Evolutionary conservation across 2,888 invertebrate species (phyloP), one percentile per base, ranked within the genome.

Genomic region (Meiosimyza platycephala): DNA sequence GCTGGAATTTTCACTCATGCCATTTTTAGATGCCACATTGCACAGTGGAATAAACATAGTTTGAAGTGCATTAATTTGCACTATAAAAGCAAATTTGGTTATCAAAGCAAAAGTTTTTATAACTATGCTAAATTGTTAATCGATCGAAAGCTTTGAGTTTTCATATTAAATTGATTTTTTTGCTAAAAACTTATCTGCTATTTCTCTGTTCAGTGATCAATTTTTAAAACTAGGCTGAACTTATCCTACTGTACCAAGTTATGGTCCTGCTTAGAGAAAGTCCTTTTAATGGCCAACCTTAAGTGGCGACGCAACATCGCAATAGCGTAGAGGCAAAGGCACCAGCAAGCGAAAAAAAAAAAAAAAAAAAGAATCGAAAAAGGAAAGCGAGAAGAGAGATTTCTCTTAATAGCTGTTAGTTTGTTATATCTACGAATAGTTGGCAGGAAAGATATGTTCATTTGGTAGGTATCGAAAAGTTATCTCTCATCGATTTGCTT

Each of bases 401-500:
- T 57, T 57, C 57, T 57, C 57, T 22, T 28, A 28, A 28, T 57
- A 2, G 13, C 51, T n/a, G 22, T 51, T 51, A 50, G 22, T 59
- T 60, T 59, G 69, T 33, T 60, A 48, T 22, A 22, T 50, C 69
- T 9, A 40, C 40, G 40, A 60, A 60, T 69, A 47, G 55, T 22
- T 66, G 59, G 60, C n/a, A 18, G 18, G 64, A 48, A 28, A 50
- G 64, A 50, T 60, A 40, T 52, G 60, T 70, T 33, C 51, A 33
- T 16, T 15, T 40, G 40, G 40, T 40, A 16, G 11, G 60, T 62
- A 54, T 67, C 18, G 54, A 67, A 67, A 67, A 48, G 55, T 47
- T 70, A 60, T 62, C 70, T 28, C 57, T 60, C 59, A 69, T 59
- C 68, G 59, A 69, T 59, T 72, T 71, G 62, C 71, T 73, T 52